Evolutionary conservation across 2,888 invertebrate genomes (phyloP).

Genomic region (Melikaiella ostensackeni): DNA sequence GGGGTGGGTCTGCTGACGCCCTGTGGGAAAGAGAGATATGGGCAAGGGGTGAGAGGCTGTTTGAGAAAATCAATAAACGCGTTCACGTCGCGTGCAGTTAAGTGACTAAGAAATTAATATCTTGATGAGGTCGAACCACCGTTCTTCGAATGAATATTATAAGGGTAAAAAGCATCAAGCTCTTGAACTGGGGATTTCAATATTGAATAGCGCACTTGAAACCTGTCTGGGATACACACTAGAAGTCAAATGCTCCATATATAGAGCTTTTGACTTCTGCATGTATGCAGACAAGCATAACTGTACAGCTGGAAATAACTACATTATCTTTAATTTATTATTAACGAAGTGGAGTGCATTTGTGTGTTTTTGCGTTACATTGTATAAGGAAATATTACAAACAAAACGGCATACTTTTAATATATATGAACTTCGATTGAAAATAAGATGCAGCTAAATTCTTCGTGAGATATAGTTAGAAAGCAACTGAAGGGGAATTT

Average conservation of each 20-base stretch:
- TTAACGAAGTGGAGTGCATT: background rate
- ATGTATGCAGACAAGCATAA: background rate
- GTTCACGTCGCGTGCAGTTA: constrained; percentile 75
- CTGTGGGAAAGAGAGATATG: constrained; percentile 50
- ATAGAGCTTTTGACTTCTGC: too few relatives aligned
- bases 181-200: constrained; percentile 17
- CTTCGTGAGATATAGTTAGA: background rate
- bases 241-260: background rate
- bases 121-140: constrained; percentile 69
- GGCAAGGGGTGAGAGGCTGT: constrained; percentile 53
- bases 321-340: background rate
- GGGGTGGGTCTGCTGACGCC: constrained; percentile 63
- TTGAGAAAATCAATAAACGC: constrained; percentile 73
- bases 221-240: background rate
- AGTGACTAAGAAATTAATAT: constrained; percentile 75
- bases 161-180: constrained; percentile 50
- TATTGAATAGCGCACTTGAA: constrained; percentile 45
- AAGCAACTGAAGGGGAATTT: constrained; percentile 18
- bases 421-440: background rate
- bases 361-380: background rate
- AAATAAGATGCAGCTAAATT: background rate
- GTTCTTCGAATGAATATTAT: constrained; percentile 57
- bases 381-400: background rate
- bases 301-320: background rate
- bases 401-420: background rate